Conservation (phyloP, 2,113 vertebrate species). For the Picathartes gymnocephalus region DNA sequence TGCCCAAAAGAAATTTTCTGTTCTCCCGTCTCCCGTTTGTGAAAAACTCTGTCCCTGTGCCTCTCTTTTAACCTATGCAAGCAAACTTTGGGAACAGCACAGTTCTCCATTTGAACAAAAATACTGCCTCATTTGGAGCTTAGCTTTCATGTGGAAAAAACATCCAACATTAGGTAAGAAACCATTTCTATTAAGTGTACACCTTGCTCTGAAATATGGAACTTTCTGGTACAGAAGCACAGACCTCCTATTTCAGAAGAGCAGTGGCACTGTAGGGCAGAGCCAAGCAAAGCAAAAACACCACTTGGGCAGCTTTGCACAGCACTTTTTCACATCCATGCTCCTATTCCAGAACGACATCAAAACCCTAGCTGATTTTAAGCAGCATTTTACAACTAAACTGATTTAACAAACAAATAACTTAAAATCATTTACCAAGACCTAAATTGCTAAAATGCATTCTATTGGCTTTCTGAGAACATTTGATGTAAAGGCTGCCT, state of each 20-base stretch:
- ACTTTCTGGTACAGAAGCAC: background rate
- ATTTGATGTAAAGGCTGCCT: background rate
- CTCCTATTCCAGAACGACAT: background rate
- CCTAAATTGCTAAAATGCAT: background rate
- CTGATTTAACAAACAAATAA: background rate
- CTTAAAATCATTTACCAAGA: background rate
- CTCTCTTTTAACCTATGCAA: background rate
- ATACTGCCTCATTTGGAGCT: background rate
- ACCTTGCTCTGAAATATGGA: background rate
- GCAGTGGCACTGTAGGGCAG: background rate
- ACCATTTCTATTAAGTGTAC: background rate
- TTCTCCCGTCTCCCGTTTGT: background rate
- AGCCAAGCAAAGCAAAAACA: background rate
- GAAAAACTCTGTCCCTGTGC: background rate
- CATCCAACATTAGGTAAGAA: background rate
- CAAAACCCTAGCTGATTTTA: background rate
- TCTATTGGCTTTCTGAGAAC: background rate
- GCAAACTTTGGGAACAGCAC: background rate
- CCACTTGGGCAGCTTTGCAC: background rate
- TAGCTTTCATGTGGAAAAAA: background rate
- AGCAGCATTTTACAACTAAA: background rate
- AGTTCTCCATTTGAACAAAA: background rate
- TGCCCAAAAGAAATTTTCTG: background rate
- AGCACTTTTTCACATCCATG: background rate
- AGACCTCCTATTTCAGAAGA: background rate